These are phyloP conservation scores for Andrena marginata DNA, from an alignment of 2,888 invertebrate species.

Conservation along the genomic window DNA sequence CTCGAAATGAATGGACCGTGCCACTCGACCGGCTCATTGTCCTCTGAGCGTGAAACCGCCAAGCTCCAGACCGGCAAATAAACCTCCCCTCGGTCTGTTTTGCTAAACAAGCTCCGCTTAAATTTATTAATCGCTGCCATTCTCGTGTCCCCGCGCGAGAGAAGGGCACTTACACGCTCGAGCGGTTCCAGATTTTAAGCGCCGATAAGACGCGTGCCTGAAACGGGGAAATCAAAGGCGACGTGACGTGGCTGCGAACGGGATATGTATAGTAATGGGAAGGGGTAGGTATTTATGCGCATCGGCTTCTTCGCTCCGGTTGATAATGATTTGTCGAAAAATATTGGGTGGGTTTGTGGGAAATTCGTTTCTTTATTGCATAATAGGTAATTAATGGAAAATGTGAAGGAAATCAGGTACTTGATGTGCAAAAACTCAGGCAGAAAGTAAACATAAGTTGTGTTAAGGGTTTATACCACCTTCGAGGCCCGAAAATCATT, in stretches of 20 bases:
- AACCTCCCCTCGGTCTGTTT: constrained; percentile 11
- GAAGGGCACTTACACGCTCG: not conserved
- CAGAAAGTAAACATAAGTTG: no score
- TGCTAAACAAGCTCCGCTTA: constrained; percentile 23
- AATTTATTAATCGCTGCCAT: constrained; percentile 46
- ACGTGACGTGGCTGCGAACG: not conserved
- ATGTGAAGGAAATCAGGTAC: no score
- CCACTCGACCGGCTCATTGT: constrained; percentile 63
- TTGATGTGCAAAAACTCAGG: no score
- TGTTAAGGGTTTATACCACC: no score
- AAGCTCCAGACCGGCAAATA: constrained; percentile 16
- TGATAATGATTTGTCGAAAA: no score
- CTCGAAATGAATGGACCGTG: constrained; percentile 71
- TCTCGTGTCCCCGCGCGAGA: not conserved
- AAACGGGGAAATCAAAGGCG: not conserved
- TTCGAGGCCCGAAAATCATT: no score
- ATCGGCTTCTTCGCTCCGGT: no score
- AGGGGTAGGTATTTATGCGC: no score
- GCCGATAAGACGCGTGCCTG: not conserved
- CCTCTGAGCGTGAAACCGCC: constrained; percentile 46
- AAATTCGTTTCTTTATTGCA: no score
- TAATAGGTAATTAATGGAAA: no score
- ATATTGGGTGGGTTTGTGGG: no score
- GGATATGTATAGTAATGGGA: not conserved
- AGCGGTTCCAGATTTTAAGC: not conserved